Conservation (phyloP, 2,113 vertebrate genomes). For the chimpanzee (Pan troglodytes) region DNA sequence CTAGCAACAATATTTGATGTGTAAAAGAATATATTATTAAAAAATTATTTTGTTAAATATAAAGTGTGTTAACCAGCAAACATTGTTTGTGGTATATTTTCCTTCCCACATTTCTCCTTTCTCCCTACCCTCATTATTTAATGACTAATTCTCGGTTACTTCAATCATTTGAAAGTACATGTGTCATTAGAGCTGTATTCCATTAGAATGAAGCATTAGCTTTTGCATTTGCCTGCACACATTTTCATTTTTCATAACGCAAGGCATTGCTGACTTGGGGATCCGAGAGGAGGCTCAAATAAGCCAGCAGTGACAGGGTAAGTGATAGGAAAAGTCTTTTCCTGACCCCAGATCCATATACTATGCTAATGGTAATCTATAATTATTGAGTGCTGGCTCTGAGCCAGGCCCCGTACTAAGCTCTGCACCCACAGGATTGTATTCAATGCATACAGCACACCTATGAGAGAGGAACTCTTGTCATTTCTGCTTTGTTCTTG, state of each 20-base stretch:
- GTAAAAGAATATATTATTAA: conserved; percentile 92
- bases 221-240: neutral
- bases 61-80: conserved; percentile 91
- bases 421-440: no score
- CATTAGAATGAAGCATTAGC: neutral
- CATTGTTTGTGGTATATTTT: conserved; percentile 81
- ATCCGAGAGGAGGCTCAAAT: neutral
- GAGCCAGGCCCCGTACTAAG: neutral
- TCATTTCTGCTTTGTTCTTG: neutral
- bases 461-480: neutral
- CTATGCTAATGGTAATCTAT: neutral
- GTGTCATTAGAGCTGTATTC: neutral
- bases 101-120: neutral
- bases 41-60: conserved; percentile 99
- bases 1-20: conserved; percentile 89
- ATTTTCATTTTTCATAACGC: conserved; percentile 13
- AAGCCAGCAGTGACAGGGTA: neutral
- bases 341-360: neutral
- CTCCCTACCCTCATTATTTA: neutral
- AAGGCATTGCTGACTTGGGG: neutral
- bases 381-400: neutral
- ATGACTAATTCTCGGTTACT: neutral
- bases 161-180: neutral
- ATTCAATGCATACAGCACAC: neutral
- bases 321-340: neutral